Conservation (phyloP, 2,888 invertebrate species). For the Agrotis puta region DNA sequence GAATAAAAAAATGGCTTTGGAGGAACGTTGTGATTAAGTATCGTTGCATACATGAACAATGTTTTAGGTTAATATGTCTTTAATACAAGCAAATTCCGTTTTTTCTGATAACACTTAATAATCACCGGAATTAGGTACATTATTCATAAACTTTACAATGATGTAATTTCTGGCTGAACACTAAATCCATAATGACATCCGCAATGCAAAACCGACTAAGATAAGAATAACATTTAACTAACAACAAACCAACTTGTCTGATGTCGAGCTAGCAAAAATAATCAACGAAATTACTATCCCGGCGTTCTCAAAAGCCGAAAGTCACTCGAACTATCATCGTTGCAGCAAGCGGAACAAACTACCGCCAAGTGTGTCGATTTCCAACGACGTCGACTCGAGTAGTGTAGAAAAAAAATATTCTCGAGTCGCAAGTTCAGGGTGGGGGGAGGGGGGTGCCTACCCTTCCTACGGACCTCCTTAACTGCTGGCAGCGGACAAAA, state of each 20-base stretch:
- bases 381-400: conserved; percentile 84
- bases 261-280: conserved; percentile 65
- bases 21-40: no score
- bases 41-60: conserved; percentile 9
- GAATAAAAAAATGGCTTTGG: no score
- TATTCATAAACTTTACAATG: conserved; percentile 32
- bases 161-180: conserved; percentile 20
- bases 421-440: conserved; percentile 88
- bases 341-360: conserved; percentile 86
- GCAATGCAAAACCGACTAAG: conserved; percentile 18
- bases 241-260: conserved; percentile 58
- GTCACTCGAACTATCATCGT: conserved; percentile 89
- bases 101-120: conserved; percentile 35
- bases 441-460: conserved; percentile 72
- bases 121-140: conserved; percentile 33
- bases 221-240: conserved; percentile 41
- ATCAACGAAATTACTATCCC: conserved; percentile 76
- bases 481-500: conserved; percentile 89
- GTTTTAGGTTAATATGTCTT: conserved; percentile 24
- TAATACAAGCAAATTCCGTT: conserved; percentile 19
- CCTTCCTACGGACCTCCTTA: conserved; percentile 87
- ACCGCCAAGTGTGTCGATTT: conserved; percentile 90
- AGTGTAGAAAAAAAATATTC: conserved; percentile 89
- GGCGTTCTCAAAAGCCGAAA: conserved; percentile 76
- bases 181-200: conserved; percentile 1